Conservation (phyloP, 2,113 vertebrate genomes). For the Saguinus midas region DNA sequence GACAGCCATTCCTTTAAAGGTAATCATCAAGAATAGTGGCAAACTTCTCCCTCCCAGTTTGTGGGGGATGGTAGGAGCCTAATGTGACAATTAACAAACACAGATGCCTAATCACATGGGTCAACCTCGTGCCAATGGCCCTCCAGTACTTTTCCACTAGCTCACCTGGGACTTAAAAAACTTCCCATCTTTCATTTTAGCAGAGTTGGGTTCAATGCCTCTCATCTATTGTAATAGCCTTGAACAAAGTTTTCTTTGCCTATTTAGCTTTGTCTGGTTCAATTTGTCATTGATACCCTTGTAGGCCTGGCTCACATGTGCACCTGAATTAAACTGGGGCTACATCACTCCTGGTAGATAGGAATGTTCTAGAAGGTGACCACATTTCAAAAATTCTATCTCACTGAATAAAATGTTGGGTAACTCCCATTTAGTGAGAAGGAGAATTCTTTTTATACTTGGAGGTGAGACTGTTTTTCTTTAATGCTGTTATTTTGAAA, state of each 20-base stretch:
- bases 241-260: background rate
- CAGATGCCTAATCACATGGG: background rate
- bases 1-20: background rate
- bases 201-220: background rate
- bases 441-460: background rate
- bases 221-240: background rate
- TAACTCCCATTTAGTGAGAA: background rate
- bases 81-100: background rate
- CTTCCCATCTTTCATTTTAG: background rate
- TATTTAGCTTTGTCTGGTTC: background rate
- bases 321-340: constrained; percentile 50
- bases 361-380: background rate
- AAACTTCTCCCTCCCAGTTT: background rate
- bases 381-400: background rate
- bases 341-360: background rate
- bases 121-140: accelerated
- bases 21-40: background rate
- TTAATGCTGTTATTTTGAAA: constrained; percentile 37
- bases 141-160: background rate
- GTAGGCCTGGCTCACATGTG: background rate
- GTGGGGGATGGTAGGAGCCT: background rate
- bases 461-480: background rate
- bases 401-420: background rate
- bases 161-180: background rate
- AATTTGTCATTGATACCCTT: background rate